phyloP scores from a whole-genome alignment of 2,888 invertebrate species.

The Volucella bombylans region DNA sequence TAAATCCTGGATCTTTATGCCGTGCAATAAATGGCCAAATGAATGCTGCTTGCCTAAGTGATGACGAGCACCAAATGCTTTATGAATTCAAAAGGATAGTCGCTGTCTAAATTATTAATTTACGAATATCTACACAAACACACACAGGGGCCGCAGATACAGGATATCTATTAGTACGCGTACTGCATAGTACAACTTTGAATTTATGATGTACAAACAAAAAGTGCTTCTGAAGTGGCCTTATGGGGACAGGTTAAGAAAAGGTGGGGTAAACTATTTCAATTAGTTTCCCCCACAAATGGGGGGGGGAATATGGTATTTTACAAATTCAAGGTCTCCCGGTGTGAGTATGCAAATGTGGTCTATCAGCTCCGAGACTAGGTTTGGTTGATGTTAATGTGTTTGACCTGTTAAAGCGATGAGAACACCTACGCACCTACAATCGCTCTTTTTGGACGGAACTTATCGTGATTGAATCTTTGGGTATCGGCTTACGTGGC shows the following conservation, averaged over 20 bases:
- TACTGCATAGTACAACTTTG: constrained; percentile 4
- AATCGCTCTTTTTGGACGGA: constrained; percentile 2
- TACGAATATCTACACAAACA: constrained; percentile 9
- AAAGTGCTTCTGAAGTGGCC: constrained; percentile 35
- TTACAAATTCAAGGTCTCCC: background rate
- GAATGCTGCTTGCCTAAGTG: constrained; percentile 65
- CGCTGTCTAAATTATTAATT: constrained; percentile 63
- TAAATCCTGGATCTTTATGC: background rate
- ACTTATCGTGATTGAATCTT: constrained; percentile 50
- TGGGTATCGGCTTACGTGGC: constrained; percentile 43
- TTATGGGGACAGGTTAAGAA: background rate
- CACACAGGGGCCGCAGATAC: background rate
- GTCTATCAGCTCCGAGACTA: background rate
- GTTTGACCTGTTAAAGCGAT: background rate
- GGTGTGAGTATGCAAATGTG: constrained; percentile 10
- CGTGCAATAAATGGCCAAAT: constrained; percentile 53
- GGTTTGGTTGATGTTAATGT: constrained; percentile 38
- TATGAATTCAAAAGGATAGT: constrained; percentile 53
- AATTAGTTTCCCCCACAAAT: constrained; percentile 36
- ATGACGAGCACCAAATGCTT: constrained; percentile 23
- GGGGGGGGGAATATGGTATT: background rate
- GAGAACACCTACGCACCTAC: constrained; percentile 55
- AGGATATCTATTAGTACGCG: background rate
- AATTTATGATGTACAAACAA: background rate
- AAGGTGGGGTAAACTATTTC: constrained; percentile 31